Evolutionary conservation across 2,888 invertebrate species (phyloP), one percentile per base, ranked within the genome.

Genomic region (Heteromurus nitidus): DNA sequence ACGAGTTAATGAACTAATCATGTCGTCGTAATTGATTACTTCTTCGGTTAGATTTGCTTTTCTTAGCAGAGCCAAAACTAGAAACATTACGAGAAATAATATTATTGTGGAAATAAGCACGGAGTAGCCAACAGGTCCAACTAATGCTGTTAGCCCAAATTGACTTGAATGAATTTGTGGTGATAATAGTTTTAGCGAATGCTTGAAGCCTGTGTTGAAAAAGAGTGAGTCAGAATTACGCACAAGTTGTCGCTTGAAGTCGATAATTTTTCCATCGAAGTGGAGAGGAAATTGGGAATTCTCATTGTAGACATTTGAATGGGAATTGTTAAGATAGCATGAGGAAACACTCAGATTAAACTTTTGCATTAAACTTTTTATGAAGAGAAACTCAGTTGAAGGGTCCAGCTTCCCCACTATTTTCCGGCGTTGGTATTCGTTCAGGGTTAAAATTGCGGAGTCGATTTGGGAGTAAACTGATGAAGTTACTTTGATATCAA

Each of bases 111-210:
- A 26, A 3, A 50, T 5, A 53, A 73, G 53, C 3, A 50, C 30
- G 1, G 62, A 50, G 11, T 64, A 0, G 2, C 73, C 73, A 20
- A 73, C 22, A 0, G 73, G 73, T n/a, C 73, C 73, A 18, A 64
- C 28, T 7, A 74, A 30, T 16, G 42, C 47, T 9, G 24, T 20
- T 5, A 74, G 36, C 16, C 22, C 18, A 1, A 22, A 50, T 11
- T 9, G 26, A 26, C n/a, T n/a, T 20, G 31, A 18, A 28, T 53
- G 22, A 13, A 1, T 1, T 22, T 74, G 65, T 1, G 74, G 36
- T 1, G 74, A 64, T 2, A 74, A 16, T 13, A 74, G n/a, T 26
- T 65, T 53, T 9, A 65, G 5, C 7, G 60, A 53, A 18, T 42
- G 55, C 28, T 65, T 55, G 22, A 53, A 31, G 0, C 26, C 53